Conservation (phyloP, 2,113 vertebrate genomes). For the Leucosticte australis region DNA sequence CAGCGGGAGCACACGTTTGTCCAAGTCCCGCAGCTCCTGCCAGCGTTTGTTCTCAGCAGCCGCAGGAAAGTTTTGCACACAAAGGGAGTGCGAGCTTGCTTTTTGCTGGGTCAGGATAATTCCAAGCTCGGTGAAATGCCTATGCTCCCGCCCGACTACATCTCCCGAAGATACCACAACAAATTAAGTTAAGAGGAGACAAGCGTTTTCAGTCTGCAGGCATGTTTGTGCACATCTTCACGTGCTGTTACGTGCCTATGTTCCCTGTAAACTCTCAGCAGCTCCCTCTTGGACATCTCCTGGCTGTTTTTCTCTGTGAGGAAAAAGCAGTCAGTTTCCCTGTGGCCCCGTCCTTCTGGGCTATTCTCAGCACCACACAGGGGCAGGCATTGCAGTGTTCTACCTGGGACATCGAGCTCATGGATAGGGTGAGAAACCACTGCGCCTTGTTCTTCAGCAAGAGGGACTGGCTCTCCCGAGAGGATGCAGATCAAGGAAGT, state of each 20-base stretch:
- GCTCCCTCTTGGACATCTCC: background rate
- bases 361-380: background rate
- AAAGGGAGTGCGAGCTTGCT: background rate
- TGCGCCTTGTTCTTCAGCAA: background rate
- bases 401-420: background rate
- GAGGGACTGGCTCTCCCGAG: background rate
- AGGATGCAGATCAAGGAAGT: background rate
- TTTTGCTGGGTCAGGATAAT: constrained; percentile 19
- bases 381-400: background rate
- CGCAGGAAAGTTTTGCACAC: background rate
- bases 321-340: background rate
- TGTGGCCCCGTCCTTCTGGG: background rate
- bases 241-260: background rate
- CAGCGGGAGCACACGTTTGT: background rate
- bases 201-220: background rate
- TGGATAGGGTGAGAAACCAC: background rate
- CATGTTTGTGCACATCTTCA: background rate
- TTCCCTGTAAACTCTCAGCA: background rate
- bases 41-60: background rate
- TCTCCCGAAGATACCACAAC: background rate
- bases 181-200: background rate
- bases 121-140: background rate
- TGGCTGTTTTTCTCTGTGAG: background rate
- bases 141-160: background rate
- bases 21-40: background rate